Percentiles rank a stretch among this genome's conserved stretches.
phyloP scores from a whole-genome alignment of 2,113 vertebrate genomes.

The Bos javanicus region DNA sequence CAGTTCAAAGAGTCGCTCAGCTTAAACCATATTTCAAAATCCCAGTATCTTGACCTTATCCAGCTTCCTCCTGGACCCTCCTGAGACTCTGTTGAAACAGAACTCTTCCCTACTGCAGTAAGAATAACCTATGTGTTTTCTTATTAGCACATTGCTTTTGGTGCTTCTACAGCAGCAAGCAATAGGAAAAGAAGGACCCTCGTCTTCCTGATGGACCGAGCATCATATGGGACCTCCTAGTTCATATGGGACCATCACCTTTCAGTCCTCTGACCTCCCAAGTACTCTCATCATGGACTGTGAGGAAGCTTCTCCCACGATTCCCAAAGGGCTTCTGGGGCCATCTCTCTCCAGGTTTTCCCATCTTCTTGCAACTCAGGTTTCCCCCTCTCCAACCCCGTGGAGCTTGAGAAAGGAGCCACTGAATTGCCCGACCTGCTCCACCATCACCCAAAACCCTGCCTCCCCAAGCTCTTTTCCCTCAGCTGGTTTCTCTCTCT shows the following conservation, averaged over 20 bases:
- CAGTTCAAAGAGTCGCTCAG: background rate
- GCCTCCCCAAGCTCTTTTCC: background rate
- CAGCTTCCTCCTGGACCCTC: background rate
- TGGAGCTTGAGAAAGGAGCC: background rate
- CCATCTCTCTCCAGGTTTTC: background rate
- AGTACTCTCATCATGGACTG: background rate
- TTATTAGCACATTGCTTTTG: background rate
- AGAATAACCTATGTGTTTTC: background rate
- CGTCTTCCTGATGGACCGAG: accelerated
- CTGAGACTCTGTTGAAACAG: background rate
- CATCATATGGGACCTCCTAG: background rate
- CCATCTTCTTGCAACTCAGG: background rate
- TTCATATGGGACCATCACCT: background rate
- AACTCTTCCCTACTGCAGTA: background rate
- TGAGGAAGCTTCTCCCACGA: background rate
- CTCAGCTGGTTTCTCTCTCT: background rate
- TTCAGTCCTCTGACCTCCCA: background rate
- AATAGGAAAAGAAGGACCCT: background rate
- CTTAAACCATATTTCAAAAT: background rate
- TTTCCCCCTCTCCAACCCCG: background rate
- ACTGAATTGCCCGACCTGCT: background rate
- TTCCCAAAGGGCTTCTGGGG: background rate
- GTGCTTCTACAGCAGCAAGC: background rate
- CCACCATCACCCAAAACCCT: background rate
- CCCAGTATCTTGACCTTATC: background rate